Evolutionary conservation across 2,888 invertebrate genomes (phyloP).

Genomic region (Zaprionus lineosus): DNA sequence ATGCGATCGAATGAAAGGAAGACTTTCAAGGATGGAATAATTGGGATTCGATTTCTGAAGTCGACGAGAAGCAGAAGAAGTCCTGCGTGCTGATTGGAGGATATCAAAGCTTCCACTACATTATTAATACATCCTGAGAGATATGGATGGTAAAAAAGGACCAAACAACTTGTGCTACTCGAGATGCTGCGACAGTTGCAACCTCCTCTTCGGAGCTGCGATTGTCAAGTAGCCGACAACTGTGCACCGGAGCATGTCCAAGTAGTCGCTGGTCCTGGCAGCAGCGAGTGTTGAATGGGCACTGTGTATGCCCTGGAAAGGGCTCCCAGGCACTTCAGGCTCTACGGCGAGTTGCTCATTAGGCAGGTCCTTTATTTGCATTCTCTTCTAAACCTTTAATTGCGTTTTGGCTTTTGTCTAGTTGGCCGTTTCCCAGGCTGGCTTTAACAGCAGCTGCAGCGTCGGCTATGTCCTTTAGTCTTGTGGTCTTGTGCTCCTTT

Average conservation of each 20-base stretch:
- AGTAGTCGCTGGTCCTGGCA: slow-evolving; percentile 15
- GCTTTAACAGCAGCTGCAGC: neutral
- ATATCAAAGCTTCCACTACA: no score
- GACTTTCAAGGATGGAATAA: no score
- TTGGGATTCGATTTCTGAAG: no score
- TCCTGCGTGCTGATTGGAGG: no score
- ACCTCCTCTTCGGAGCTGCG: slow-evolving; percentile 22
- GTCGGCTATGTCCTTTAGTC: neutral
- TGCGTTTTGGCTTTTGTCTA: slow-evolving; percentile 48
- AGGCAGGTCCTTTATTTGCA: slow-evolving; percentile 39
- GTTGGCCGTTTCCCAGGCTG: slow-evolving; percentile 1
- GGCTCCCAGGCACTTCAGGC: neutral
- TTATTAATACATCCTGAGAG: neutral
- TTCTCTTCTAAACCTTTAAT: slow-evolving; percentile 42
- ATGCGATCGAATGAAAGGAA: no score
- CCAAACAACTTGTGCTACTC: slow-evolving; percentile 32
- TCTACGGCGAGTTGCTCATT: slow-evolving; percentile 24
- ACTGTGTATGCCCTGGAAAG: no score
- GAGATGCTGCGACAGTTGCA: slow-evolving; percentile 38
- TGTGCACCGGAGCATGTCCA: slow-evolving; percentile 27
- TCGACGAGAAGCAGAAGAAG: no score
- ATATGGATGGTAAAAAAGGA: slow-evolving; percentile 1
- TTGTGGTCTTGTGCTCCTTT: slow-evolving; percentile 5
- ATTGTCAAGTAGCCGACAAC: slow-evolving; percentile 39
- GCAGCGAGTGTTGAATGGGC: no score